Evolutionary conservation across 2,888 invertebrate species (phyloP).

Genomic region (Escarpia spicata): DNA sequence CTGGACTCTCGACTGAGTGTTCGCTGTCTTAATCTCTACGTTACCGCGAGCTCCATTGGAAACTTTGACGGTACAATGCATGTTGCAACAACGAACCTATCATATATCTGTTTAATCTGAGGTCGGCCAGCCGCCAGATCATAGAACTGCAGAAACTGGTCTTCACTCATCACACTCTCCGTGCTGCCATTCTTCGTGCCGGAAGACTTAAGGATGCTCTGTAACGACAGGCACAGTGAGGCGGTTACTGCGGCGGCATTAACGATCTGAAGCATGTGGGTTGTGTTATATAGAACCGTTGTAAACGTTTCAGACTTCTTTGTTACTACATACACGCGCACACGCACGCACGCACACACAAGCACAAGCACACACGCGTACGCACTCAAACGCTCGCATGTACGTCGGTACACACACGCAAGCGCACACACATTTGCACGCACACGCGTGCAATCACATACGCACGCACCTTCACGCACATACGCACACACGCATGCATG

Average conservation of each 20-base stretch:
- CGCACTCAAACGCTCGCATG: background rate
- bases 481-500: conserved; percentile 27
- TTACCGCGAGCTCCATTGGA: background rate
- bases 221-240: background rate
- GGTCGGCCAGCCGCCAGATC: conserved; percentile 30
- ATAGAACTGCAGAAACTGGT: conserved; percentile 34
- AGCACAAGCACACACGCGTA: background rate
- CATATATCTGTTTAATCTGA: conserved; percentile 38
- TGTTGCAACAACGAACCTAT: conserved; percentile 30
- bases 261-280: no score
- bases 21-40: background rate
- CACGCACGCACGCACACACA: background rate
- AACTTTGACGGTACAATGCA: background rate
- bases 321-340: background rate
- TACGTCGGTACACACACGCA: background rate
- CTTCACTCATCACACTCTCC: conserved; percentile 26
- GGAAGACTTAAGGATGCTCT: conserved; percentile 33
- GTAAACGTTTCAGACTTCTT: no score
- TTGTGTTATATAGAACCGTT: no score
- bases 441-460: background rate
- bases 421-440: background rate
- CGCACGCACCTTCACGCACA: conserved; percentile 13
- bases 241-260: background rate
- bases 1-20: background rate
- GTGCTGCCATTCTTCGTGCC: conserved; percentile 25